Percentiles rank a stretch among this genome's conserved stretches.
Evolutionary conservation across 2,888 invertebrate species (phyloP).

Genomic region (Tipula helvola): DNA sequence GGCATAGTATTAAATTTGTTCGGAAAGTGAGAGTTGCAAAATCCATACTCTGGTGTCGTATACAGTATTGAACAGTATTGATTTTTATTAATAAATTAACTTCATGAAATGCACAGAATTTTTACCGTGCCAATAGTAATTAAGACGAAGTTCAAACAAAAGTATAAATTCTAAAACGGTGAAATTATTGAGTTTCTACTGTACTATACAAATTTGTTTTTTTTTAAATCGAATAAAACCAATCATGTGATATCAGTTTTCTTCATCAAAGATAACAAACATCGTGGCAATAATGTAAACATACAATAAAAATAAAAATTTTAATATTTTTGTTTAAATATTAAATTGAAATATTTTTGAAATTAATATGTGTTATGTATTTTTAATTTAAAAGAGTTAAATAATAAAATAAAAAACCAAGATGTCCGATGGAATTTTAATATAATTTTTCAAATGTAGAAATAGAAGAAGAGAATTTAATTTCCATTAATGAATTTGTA

Average conservation of each 20-base stretch:
- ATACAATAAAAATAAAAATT: not conserved
- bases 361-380: not conserved
- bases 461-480: not conserved
- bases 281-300: not conserved
- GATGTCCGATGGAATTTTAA: not conserved
- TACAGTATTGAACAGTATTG: no score
- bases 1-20: no score
- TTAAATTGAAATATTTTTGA: not conserved
- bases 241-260: not conserved
- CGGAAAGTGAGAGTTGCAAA: no score
- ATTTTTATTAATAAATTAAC: no score
- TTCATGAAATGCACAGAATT: no score
- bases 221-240: not conserved
- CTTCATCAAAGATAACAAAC: not conserved
- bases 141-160: no score
- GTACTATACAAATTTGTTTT: not conserved
- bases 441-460: not conserved
- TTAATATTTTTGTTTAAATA: not conserved
- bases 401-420: not conserved
- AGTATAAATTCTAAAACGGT: not conserved
- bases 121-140: no score
- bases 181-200: not conserved
- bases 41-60: no score
- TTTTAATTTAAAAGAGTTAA: not conserved
- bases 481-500: not conserved